Base-by-base conservation (phyloP, 2,888 invertebrate genomes). In the Hirudinaria manillensis region DNA sequence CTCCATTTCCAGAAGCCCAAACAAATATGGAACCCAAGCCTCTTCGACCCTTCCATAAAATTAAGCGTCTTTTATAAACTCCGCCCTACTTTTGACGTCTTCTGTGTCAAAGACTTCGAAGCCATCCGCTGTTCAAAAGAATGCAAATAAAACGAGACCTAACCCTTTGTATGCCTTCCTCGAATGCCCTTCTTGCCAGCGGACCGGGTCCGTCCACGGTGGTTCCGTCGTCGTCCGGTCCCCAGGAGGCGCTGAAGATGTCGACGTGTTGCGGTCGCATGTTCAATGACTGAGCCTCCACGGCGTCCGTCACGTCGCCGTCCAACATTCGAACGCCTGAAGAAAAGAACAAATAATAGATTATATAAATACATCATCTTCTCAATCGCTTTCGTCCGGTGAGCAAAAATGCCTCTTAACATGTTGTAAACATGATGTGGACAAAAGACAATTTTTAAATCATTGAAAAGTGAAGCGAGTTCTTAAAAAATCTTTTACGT, bases 1-100 rank as follows among this genome's bases (percentile, higher is more conserved):
- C 97, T 3, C 98, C 98, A 86, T 99, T 99, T 61, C 98, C 98
- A 0, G 95, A 96, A 0, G 98, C 98, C 98, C 98, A 99, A 0
- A 99, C 93, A 87, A 97, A 99, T 81, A 99, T 98, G 32, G 96
- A 97, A 21, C 97, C 97, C 85, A 92, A 92, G 45, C 95, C 95
- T 79, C 89, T 89, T 10, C 97, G 91, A 77, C 96, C 96, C 92
- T 93, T 79, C 61, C 79, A 70, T 1, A 45, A 3, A 10, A 61
- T n/a, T 29, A 13, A 65, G 1, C 27, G 7, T 19, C 21, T 19
- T 16, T 53, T 19, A 65, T 29, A 29, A 27, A 65, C 27, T 65
- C 65, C 21, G 7, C 10, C 4, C 27, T 13, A 65, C 6, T 13
- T 65, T 45, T 16, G 45, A 45, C n/a, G n/a, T n/a, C n/a, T n/a